These are phyloP conservation scores for Myotis brandtii DNA, from an alignment of 2,113 vertebrate species.

Conservation along the genomic window DNA sequence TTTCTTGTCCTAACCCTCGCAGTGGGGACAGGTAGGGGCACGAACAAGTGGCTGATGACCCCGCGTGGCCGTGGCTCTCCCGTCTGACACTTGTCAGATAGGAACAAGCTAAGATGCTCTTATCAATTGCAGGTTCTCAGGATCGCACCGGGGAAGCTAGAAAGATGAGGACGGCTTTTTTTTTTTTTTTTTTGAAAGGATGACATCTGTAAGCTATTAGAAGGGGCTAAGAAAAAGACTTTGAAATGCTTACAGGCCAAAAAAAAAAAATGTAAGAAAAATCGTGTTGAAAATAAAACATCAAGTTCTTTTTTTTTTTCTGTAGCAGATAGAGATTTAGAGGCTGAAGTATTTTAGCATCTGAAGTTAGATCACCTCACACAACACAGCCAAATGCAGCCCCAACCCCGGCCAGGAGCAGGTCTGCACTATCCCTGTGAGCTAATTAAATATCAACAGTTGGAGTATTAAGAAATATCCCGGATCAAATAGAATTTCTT, in stretches of 20 bases:
- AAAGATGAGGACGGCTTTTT: conserved; percentile 86
- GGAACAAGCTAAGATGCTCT: conserved; percentile 87
- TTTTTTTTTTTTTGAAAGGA: conserved; percentile 62
- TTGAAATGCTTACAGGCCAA: conserved; percentile 11
- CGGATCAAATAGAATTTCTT: conserved; percentile 67
- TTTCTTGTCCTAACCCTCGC: conserved; percentile 86
- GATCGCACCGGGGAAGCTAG: conserved; percentile 84
- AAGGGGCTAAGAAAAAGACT: conserved; percentile 62
- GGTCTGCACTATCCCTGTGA: background rate
- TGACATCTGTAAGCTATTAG: conserved; percentile 68
- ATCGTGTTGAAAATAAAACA: background rate
- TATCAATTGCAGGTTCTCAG: conserved; percentile 91
- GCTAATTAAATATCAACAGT: conserved; percentile 59
- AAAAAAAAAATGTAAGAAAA: background rate
- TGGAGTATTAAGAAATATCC: conserved; percentile 22
- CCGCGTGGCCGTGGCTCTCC: conserved; percentile 82
- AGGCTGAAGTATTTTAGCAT: background rate
- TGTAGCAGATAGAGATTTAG: background rate
- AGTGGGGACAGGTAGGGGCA: conserved; percentile 90
- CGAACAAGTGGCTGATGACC: conserved; percentile 86
- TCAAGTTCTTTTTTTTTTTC: background rate
- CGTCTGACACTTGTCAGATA: conserved; percentile 92
- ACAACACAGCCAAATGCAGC: background rate
- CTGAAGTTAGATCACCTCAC: background rate
- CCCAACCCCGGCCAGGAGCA: background rate